These are phyloP conservation scores for Pangasius macronema DNA, from an alignment of 2,797 vertebrate species.

Conservation along the genomic window DNA sequence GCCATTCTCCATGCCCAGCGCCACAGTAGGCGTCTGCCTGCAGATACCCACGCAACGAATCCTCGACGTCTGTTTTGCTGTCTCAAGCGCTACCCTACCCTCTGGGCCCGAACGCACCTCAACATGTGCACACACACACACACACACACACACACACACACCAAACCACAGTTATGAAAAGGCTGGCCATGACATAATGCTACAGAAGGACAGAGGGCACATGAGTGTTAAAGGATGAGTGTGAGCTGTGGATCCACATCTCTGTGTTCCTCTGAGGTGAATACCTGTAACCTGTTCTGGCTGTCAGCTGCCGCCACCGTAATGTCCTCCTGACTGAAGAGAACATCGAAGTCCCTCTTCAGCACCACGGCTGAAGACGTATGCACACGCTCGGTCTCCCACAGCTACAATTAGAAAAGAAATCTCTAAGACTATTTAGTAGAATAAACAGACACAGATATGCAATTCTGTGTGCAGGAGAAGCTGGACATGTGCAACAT, in stretches of 20 bases:
- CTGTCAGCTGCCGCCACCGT: slow-evolving; percentile 86
- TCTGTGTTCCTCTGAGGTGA: neutral
- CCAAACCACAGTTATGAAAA: neutral
- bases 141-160: slow-evolving; percentile 5
- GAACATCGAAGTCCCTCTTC: slow-evolving; percentile 87
- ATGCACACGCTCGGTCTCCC: slow-evolving; percentile 92
- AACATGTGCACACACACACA: slow-evolving; percentile 14
- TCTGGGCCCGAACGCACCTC: slow-evolving; percentile 83
- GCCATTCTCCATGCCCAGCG: slow-evolving; percentile 37
- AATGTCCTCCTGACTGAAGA: slow-evolving; percentile 76
- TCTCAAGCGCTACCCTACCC: slow-evolving; percentile 77
- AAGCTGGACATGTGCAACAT: no score
- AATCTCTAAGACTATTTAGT: no score
- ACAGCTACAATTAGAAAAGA: slow-evolving; percentile 68
- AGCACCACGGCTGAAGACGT: slow-evolving; percentile 83
- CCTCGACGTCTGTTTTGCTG: slow-evolving; percentile 73
- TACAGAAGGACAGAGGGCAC: neutral
- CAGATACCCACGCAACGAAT: slow-evolving; percentile 85
- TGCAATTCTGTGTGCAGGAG: no score
- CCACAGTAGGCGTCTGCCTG: slow-evolving; percentile 65
- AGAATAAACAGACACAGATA: no score
- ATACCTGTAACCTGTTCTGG: slow-evolving; percentile 86
- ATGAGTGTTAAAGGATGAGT: neutral
- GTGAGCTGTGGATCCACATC: neutral
- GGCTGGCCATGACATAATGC: neutral